Evolutionary conservation across 2,888 invertebrate genomes (phyloP).

Genomic region (Leptopilina drosophilae): DNA sequence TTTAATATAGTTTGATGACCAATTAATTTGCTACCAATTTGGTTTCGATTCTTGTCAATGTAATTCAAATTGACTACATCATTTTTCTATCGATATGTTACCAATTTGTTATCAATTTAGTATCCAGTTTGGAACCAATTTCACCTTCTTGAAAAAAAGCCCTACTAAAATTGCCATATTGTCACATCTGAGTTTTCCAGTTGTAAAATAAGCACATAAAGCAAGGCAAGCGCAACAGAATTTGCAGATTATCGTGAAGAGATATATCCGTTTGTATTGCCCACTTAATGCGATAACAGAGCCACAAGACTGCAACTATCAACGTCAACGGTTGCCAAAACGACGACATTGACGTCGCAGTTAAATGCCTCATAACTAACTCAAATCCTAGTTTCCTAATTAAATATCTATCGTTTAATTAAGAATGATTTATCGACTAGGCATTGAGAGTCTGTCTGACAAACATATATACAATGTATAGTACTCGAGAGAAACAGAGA

Average conservation of each 20-base stretch:
- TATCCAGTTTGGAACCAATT: too few relatives aligned
- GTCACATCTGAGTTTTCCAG: too few relatives aligned
- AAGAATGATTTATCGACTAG: conserved; percentile 74
- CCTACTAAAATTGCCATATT: too few relatives aligned
- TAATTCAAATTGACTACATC: too few relatives aligned
- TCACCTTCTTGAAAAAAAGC: too few relatives aligned
- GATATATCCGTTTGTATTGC: conserved; percentile 68
- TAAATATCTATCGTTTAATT: conserved; percentile 76
- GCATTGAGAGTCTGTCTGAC: conserved; percentile 17
- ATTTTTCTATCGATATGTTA: too few relatives aligned
- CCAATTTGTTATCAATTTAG: too few relatives aligned
- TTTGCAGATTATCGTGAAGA: conserved; percentile 68
- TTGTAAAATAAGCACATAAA: too few relatives aligned
- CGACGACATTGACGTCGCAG: conserved; percentile 44
- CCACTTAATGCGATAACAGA: conserved; percentile 65
- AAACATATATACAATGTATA: conserved; percentile 35
- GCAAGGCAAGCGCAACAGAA: conserved; percentile 11
- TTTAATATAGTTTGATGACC: too few relatives aligned
- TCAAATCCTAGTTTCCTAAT: conserved; percentile 70
- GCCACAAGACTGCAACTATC: conserved; percentile 4
- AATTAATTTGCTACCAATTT: too few relatives aligned
- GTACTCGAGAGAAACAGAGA: not conserved
- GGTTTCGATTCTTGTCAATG: too few relatives aligned
- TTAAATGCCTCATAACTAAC: conserved; percentile 71
- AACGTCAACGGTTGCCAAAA: conserved; percentile 16